A percentile compares a stretch with the other conserved stretches of the same genome.
Conservation (phyloP, 2,888 invertebrate genomes). For the Hecatera dysodea region DNA sequence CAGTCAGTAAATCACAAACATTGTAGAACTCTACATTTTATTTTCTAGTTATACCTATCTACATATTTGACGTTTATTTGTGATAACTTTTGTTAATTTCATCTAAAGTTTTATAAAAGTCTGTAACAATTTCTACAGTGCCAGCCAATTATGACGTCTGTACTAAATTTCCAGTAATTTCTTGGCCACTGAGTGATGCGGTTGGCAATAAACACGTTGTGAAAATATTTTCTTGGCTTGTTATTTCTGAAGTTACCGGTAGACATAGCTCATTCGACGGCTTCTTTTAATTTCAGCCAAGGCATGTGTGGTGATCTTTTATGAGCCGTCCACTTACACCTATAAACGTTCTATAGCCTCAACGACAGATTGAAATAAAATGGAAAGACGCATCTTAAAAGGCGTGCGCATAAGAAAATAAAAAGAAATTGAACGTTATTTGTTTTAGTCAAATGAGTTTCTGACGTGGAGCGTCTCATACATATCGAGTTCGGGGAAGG, state of each 20-base stretch:
- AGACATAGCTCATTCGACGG: constrained; percentile 54
- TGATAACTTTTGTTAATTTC: constrained; percentile 30
- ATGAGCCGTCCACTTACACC: constrained; percentile 57
- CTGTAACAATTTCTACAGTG: constrained; percentile 22
- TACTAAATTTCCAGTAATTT: constrained; percentile 43
- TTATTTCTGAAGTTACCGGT: constrained; percentile 52
- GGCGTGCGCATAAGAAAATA: constrained; percentile 80
- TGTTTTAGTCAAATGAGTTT: constrained; percentile 89
- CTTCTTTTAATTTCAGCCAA: constrained; percentile 60
- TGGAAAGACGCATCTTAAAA: constrained; percentile 80
- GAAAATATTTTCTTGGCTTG: constrained; percentile 54
- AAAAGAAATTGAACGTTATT: constrained; percentile 84
- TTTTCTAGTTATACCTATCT: constrained; percentile 13
- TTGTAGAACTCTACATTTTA: constrained; percentile 27
- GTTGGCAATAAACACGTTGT: constrained; percentile 55
- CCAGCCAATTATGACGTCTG: constrained; percentile 34
- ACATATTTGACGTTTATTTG: constrained; percentile 40
- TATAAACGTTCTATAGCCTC: constrained; percentile 59
- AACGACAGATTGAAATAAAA: constrained; percentile 78
- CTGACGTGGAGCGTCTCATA: constrained; percentile 81
- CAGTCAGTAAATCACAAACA: constrained; percentile 15
- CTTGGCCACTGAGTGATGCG: constrained; percentile 46
- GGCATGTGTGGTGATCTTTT: constrained; percentile 58
- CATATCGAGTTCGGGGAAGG: constrained; percentile 79
- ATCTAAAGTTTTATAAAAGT: constrained; percentile 19